phyloP scores from a whole-genome alignment of 2,888 invertebrate genomes.

The Tenthredo distinguenda region DNA sequence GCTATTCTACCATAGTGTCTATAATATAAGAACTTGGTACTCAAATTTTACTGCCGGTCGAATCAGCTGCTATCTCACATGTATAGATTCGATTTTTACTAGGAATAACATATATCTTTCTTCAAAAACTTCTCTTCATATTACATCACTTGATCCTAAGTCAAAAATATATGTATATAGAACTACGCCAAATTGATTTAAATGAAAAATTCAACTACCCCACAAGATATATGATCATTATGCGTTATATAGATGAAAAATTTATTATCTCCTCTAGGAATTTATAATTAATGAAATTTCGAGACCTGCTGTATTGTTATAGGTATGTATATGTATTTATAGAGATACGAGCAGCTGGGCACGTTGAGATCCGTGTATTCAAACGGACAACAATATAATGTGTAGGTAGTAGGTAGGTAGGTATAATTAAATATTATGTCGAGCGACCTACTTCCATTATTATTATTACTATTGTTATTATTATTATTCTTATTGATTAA shows the following conservation, averaged over 20 bases:
- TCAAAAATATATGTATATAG: too few relatives aligned
- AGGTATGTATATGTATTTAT: background rate
- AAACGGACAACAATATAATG: slow-evolving; percentile 10
- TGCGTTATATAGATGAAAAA: background rate
- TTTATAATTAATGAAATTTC: background rate
- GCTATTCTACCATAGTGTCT: background rate
- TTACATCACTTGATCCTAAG: too few relatives aligned
- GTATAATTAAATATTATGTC: slow-evolving; percentile 52
- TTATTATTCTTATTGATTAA: slow-evolving; percentile 42
- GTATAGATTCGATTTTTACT: background rate
- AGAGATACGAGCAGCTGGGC: background rate
- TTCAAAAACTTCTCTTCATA: too few relatives aligned
- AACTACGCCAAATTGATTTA: too few relatives aligned
- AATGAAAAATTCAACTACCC: background rate
- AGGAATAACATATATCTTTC: too few relatives aligned
- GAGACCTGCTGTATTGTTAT: background rate
- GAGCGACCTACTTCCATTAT: slow-evolving; percentile 55
- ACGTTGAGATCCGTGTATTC: background rate
- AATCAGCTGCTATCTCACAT: background rate
- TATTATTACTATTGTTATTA: slow-evolving; percentile 43
- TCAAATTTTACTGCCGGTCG: background rate
- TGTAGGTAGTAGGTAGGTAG: background rate
- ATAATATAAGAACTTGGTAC: background rate
- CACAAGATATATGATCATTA: background rate
- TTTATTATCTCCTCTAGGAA: background rate